Evolutionary conservation across 1,140 invertebrate species (phyloP).

Genomic region (Brachionus rubens): DNA sequence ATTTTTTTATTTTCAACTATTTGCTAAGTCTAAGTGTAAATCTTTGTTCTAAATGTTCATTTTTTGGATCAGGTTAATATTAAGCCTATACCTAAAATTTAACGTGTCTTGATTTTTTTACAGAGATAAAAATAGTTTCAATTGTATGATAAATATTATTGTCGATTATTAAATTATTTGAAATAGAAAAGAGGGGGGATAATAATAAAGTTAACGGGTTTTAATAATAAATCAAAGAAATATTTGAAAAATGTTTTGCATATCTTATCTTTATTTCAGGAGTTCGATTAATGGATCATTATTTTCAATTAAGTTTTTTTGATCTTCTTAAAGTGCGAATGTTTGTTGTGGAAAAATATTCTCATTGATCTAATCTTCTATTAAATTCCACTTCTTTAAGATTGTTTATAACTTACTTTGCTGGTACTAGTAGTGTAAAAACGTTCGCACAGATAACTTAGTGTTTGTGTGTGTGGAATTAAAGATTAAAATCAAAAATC

Average conservation of each 20-base stretch:
- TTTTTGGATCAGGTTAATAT: constrained; percentile 15
- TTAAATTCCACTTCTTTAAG: constrained; percentile 41
- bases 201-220: too few species aligned
- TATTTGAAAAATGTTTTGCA: too few species aligned
- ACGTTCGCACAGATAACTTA: too few species aligned
- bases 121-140: too few species aligned
- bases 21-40: constrained; percentile 27
- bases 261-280: too few species aligned
- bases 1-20: constrained; percentile 6
- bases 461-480: too few species aligned
- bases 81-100: not conserved
- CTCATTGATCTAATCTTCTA: constrained; percentile 39
- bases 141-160: constrained; percentile 8
- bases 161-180: constrained; percentile 20
- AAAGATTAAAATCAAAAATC: constrained; percentile 3
- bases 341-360: not conserved
- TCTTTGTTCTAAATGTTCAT: not conserved
- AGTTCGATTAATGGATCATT: too few species aligned
- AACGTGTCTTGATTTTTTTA: too few species aligned
- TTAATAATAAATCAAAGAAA: too few species aligned
- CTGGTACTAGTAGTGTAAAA: too few species aligned
- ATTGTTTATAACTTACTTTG: too few species aligned
- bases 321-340: not conserved
- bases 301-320: too few species aligned
- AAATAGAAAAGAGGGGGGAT: not conserved